Base-by-base conservation (phyloP, 2,797 vertebrate species). In the Gymnodraco acuticeps region DNA sequence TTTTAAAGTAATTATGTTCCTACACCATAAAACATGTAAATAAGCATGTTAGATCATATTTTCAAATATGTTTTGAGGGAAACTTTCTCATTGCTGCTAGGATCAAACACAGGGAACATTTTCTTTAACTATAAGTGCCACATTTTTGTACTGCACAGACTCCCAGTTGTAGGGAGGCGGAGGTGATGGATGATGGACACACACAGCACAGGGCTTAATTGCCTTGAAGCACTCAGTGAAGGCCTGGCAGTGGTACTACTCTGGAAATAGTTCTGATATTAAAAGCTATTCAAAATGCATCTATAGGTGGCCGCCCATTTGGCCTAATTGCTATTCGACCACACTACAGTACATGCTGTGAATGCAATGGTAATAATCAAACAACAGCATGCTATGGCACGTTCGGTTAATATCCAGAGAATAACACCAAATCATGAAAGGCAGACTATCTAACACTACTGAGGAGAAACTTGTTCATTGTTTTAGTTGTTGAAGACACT, bases 241-340 rank as follows among this genome's bases (percentile, higher is more conserved):
- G 73, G 33, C 48, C 10, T 10, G n/a, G 47, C 48, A 56, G 50
- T 54, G 47, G 46, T 75, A 60, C 60, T 62, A 43, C 58, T 16
- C 17, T 41, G 55, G 33, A 75, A 77, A 62, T 54, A 6, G 64
- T 76, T 27, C 31, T 70, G 46, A 56, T 23, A 31, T 64, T 73
- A 31, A 45, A 55, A 65, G 52, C 17, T 58, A 55, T 75, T 55
- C 70, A 78, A 82, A 53, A 70, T 82, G 60, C 41, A 67, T 70
- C 51, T 47, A 13, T 60, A 66, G 58, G 20, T 47, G 17, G 51
- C 50, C 41, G 14, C 20, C 15, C n/a, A 68, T 59, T 60, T 48
- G 7, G 50, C 52, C 54, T 46, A 33, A 17, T 42, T 77, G 31
- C 53, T 66, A 33, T 47, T 48, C 47, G 10, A 61, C 41, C 45